Percentiles rank a stretch among this genome's conserved stretches.
Evolutionary conservation across 2,888 invertebrate genomes (phyloP).

Genomic region (Hirtodrosophila duncani): DNA sequence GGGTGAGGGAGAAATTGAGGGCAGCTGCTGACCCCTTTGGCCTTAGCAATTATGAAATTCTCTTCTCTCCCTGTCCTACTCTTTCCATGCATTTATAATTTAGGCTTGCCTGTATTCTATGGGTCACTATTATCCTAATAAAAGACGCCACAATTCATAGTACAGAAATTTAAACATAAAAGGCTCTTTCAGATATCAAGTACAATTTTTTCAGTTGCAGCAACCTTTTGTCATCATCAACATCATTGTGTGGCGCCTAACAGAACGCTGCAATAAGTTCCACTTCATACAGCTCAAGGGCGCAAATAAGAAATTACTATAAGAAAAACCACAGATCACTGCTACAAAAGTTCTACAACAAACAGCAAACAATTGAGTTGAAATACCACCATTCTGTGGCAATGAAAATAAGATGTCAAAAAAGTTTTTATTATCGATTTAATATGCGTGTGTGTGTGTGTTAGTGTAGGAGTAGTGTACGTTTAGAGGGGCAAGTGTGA

Average conservation of each 20-base stretch:
- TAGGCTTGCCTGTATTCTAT: background rate
- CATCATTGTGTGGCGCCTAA: conserved; percentile 1
- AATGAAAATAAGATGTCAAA: conserved; percentile 72
- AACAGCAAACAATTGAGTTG: conserved; percentile 55
- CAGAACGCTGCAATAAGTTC: conserved; percentile 34
- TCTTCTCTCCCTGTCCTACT: conserved; percentile 18
- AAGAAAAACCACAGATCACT: conserved; percentile 2
- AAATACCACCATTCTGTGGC: conserved; percentile 27
- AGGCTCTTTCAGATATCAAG: conserved; percentile 15
- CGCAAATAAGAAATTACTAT: conserved; percentile 14
- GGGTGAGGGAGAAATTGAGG: too few species aligned
- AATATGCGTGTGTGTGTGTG: conserved; percentile 37
- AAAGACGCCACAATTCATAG: conserved; percentile 22
- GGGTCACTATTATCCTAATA: conserved; percentile 11
- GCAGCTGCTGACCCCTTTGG: conserved; percentile 25
- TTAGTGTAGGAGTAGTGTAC: background rate
- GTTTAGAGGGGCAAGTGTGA: background rate
- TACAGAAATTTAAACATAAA: conserved; percentile 36
- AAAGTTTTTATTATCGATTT: conserved; percentile 73
- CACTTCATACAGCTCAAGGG: conserved; percentile 10
- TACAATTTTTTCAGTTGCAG: too few species aligned
- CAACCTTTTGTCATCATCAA: too few species aligned
- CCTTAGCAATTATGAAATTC: conserved; percentile 65
- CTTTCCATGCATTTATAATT: conserved; percentile 26
- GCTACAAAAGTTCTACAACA: too few species aligned